Base-by-base conservation (phyloP, 2,888 invertebrate species). In the Aphrophora alni region DNA sequence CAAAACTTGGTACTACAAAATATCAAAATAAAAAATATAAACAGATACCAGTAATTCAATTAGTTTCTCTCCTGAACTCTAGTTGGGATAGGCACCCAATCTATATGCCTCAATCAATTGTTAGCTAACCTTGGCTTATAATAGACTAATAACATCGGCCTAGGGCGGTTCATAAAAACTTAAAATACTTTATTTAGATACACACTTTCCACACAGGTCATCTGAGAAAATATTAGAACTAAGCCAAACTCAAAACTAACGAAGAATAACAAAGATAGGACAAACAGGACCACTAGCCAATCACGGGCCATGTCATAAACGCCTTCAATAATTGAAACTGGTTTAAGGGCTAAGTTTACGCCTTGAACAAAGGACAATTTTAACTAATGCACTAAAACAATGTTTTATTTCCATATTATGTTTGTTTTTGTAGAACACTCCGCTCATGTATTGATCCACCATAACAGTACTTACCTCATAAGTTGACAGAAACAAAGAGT, bases 401-500 rank as follows among this genome's bases (percentile, higher is more conserved):
- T 59, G 21, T 59, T 59, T 59, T 59, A 59, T 21, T 21, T 59
- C 59, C 5, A 21, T 21, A 59, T 21, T 59, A 21, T 59, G 59
- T 59, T 59, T 59, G 59, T 59, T 59, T 2, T 21, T 59, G 21
- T 59, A 59, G 12, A 59, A 59, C 59, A 59, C 59, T 21, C 21
- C n/a, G 10, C 59, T n/a, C 59, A 59, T 59, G 59, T 59, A 59
- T 59, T 59, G 59, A 59, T 59, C 59, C 59, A 59, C 59, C 59
- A 59, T 59, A 59, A 59, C 59, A 59, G n/a, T 21, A 59, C 59
- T 59, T 59, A 59, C 59, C 59, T 59, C 59, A 59, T 59, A 59
- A 59, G 76, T 78, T 81, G 81, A 80, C 77, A 83, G 83, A 82
- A 83, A 84, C 84, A 83, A 84, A 84, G 83, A 83, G 77, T 79